Evolutionary conservation across 2,797 vertebrate species (phyloP).

Genomic region (Scleropages formosus): DNA sequence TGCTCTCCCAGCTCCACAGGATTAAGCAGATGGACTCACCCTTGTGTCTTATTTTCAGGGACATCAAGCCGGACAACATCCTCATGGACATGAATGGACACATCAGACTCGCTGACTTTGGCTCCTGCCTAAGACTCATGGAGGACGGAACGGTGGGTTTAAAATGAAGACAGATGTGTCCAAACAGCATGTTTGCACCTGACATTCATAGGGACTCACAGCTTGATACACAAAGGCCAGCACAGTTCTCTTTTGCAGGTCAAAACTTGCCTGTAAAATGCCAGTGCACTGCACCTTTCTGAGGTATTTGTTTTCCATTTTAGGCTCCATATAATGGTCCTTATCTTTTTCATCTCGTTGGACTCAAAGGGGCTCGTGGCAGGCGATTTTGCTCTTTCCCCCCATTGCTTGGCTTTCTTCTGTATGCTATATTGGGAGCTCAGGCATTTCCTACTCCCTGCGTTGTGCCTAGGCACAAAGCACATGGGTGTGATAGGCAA

Average conservation of each 20-base stretch:
- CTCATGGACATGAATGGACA: slow-evolving; percentile 98
- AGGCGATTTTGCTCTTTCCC: neutral
- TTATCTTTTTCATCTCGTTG: slow-evolving; percentile 3
- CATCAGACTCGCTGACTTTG: slow-evolving; percentile 96
- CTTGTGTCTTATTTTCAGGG: slow-evolving; percentile 64
- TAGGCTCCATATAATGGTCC: neutral
- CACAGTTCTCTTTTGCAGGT: neutral
- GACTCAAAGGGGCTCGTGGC: neutral
- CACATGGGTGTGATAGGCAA: neutral
- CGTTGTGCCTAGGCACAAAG: slow-evolving; percentile 6
- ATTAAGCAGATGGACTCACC: too few species aligned
- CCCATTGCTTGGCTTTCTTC: neutral
- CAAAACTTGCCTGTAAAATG: neutral
- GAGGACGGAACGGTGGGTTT: slow-evolving; percentile 92
- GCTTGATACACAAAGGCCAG: neutral
- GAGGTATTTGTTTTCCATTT: neutral
- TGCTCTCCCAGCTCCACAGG: neutral
- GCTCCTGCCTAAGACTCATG: slow-evolving; percentile 96
- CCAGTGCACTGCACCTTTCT: neutral
- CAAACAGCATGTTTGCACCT: neutral
- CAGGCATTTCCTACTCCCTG: neutral
- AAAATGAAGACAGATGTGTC: neutral
- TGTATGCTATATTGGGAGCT: neutral
- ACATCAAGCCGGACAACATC: slow-evolving; percentile 98
- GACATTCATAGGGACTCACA: neutral